Conservation (phyloP, 2,888 invertebrate genomes). For the Miltochrista miniata region DNA sequence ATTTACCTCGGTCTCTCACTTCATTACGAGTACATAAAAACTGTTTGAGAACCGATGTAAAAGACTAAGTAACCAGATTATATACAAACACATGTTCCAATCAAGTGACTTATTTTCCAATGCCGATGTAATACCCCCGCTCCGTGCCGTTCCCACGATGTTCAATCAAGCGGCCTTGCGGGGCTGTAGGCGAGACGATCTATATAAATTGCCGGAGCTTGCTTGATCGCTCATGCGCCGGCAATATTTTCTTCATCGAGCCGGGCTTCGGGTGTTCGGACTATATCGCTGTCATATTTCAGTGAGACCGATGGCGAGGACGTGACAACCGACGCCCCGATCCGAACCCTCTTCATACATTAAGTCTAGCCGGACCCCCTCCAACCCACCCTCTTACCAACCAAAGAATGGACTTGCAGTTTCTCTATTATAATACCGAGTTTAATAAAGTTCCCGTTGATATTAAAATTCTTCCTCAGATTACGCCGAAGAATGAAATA, state of each 20-base stretch:
- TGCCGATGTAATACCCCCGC: constrained; percentile 6
- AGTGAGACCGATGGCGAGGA: constrained; percentile 66
- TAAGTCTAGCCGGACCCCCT: constrained; percentile 40
- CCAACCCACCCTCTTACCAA: constrained; percentile 33
- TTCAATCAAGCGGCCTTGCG: constrained; percentile 36
- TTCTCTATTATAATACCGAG: constrained; percentile 51
- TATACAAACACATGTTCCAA: neutral
- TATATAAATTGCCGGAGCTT: constrained; percentile 33
- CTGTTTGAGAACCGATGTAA: too few species aligned
- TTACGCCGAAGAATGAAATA: constrained; percentile 49
- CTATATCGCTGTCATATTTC: constrained; percentile 74
- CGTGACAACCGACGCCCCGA: constrained; percentile 60
- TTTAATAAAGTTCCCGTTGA: constrained; percentile 72
- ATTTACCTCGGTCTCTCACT: too few species aligned
- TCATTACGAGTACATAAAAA: too few species aligned
- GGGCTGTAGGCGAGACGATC: constrained; percentile 10
- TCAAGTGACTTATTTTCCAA: constrained; percentile 8
- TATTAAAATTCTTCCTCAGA: constrained; percentile 71
- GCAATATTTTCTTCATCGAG: constrained; percentile 75
- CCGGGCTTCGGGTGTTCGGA: constrained; percentile 64
- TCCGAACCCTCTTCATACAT: constrained; percentile 43
- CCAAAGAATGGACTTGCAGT: constrained; percentile 62
- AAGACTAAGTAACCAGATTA: too few species aligned
- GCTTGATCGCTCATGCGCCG: constrained; percentile 59
- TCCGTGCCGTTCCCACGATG: constrained; percentile 24